Conservation (phyloP, 2,888 invertebrate species). For the Nyleta sp. region DNA sequence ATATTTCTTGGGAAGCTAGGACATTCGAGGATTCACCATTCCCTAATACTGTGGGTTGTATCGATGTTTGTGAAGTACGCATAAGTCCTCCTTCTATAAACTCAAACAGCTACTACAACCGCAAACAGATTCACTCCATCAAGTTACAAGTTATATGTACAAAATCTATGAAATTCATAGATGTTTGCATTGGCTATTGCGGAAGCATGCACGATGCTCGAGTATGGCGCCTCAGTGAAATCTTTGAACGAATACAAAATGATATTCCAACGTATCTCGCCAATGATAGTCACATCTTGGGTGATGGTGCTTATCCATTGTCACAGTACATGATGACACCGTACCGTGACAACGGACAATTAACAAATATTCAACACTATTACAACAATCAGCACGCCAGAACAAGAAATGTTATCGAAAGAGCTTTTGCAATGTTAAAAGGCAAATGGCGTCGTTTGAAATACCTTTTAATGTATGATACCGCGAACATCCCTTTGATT, state of each 20-base stretch:
- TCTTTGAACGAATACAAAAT: conserved; percentile 1
- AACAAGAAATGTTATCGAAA: conserved; percentile 6
- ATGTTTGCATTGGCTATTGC: conserved; percentile 36
- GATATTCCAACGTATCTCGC: conserved; percentile 10
- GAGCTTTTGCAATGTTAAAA: conserved; percentile 1
- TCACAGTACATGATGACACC: neutral
- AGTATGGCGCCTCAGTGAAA: conserved; percentile 39
- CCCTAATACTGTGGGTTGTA: too few species aligned
- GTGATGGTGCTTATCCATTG: conserved; percentile 12
- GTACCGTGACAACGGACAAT: neutral
- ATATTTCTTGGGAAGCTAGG: too few species aligned
- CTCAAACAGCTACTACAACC: too few species aligned
- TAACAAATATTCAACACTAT: neutral
- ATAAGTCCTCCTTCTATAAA: too few species aligned
- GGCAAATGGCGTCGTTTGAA: conserved; percentile 11
- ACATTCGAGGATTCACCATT: too few species aligned
- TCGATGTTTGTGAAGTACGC: too few species aligned
- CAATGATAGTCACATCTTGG: conserved; percentile 17
- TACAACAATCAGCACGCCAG: conserved; percentile 5
- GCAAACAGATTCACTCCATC: too few species aligned
- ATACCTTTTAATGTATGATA: too few species aligned
- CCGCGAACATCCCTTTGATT: neutral
- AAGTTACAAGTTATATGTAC: conserved; percentile 29
- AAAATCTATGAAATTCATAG: conserved; percentile 12
- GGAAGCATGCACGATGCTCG: conserved; percentile 48